These are phyloP conservation scores for Neodiprion fabricii DNA, from an alignment of 1,140 invertebrate species.

Conservation along the genomic window DNA sequence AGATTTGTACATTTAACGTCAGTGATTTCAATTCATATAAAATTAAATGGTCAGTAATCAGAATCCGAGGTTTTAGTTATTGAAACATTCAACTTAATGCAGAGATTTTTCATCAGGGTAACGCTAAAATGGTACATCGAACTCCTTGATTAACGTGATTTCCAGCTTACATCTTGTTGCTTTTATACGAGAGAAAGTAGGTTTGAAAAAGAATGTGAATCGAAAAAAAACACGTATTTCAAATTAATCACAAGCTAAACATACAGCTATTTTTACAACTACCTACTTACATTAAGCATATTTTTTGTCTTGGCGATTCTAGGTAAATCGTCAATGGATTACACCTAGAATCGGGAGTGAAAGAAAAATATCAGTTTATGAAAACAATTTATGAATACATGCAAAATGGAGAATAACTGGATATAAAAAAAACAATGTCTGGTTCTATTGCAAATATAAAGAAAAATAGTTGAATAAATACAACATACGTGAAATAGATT, in stretches of 20 bases:
- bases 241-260: neutral
- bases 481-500: too few species aligned
- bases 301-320: conserved; percentile 2
- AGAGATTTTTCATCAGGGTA: neutral
- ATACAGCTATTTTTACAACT: conserved; percentile 5
- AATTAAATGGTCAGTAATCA: too few species aligned
- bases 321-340: conserved; percentile 7
- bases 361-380: conserved; percentile 6
- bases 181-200: too few species aligned
- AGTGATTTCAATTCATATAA: too few species aligned
- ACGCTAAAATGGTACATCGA: too few species aligned
- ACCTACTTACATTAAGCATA: conserved; percentile 7
- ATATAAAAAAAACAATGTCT: neutral
- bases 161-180: too few species aligned
- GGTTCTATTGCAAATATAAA: neutral
- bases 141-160: too few species aligned
- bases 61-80: too few species aligned
- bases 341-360: conserved; percentile 6
- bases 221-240: neutral
- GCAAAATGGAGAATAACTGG: neutral
- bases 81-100: too few species aligned
- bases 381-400: neutral
- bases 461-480: too few species aligned
- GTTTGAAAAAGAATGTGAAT: neutral
- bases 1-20: too few species aligned